Base-by-base conservation (phyloP, 2,888 invertebrate species). In the Troglohyphantes excavatus region DNA sequence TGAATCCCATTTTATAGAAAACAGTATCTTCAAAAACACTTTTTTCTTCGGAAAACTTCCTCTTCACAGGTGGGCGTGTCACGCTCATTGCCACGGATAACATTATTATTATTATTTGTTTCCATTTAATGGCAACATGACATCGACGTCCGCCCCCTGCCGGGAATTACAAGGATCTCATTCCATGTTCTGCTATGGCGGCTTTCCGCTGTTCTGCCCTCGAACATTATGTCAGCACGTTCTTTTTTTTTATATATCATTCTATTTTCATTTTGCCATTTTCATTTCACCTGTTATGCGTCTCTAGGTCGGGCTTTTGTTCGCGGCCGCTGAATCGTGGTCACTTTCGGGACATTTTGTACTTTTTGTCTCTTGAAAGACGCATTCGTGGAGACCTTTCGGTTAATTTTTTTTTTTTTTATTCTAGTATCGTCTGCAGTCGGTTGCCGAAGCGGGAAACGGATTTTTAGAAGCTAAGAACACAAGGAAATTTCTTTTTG, bases 101-200 rank as follows among this genome's bases (percentile, higher is more conserved):
- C 43, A 23, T 43, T 67, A n/a, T 53, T 23, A 67, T 59, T 78
- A 63, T 72, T 86, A 70, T 86, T 86, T 86, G 79, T 86, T 79
- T 61, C 72, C 26, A 26, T 19, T 61, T 65, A 86, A 79, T 86
- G 86, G 79, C 78, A 86, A 86, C 86, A 85, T 85, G 86, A 86
- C 86, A 79, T 53, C 29, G 78, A 26, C 78, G 68, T 76, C 78
- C 85, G 76, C 76, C 86, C 79, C 86, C 86, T 79, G 65, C 59
- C 43, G 85, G 68, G 68, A 29, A 2, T 29, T 79, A 78, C 86
- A 86, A 86, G 86, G 79, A 79, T 86, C 78, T 78, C 59, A 33
- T 61, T 53, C 27, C 75, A 19, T 59, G 29, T 83, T 65, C 73
- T 65, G 73, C 70, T 70, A 68, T 21, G 59, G 23, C 46, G 59